Percentiles rank a stretch among this genome's conserved stretches.
Evolutionary conservation across 2,797 vertebrate genomes (phyloP).

Genomic region (Lagothrix lagotricha): DNA sequence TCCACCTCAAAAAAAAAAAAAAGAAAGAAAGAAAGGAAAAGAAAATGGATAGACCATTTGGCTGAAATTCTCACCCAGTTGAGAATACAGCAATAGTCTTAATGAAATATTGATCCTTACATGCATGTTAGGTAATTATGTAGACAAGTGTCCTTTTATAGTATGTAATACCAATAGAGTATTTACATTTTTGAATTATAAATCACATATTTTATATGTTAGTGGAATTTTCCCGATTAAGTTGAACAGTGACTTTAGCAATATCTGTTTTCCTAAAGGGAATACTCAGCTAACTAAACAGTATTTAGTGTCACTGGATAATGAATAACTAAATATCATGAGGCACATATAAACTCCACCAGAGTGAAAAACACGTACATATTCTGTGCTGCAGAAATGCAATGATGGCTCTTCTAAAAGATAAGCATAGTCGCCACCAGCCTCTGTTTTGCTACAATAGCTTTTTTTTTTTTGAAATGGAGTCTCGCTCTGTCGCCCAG

Average conservation of each 20-base stretch:
- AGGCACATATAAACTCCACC: not conserved
- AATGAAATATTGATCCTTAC: not conserved
- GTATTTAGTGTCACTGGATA: slow-evolving; percentile 36
- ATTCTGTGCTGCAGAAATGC: not conserved
- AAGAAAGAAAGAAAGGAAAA: too few relatives aligned
- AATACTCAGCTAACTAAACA: slow-evolving; percentile 24
- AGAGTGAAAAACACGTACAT: not conserved
- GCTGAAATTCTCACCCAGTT: not conserved
- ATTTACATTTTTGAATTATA: slow-evolving; percentile 51
- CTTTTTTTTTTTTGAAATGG: not conserved
- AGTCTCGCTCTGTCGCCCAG: too few relatives aligned
- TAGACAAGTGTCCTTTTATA: slow-evolving; percentile 19
- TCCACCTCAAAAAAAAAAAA: too few relatives aligned
- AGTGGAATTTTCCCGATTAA: slow-evolving; percentile 24
- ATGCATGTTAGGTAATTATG: not conserved
- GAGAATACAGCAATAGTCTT: slow-evolving; percentile 2
- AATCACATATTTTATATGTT: slow-evolving; percentile 37
- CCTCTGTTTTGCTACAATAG: not conserved
- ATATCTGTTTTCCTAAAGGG: slow-evolving; percentile 62
- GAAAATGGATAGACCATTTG: slow-evolving; percentile 10
- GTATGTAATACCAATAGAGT: slow-evolving; percentile 33
- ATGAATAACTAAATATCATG: slow-evolving; percentile 41
- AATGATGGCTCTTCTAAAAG: not conserved
- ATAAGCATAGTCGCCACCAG: not conserved
- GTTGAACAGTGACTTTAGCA: slow-evolving; percentile 3